These are phyloP conservation scores for Papilio protenor DNA, from an alignment of 2,888 invertebrate species.

Conservation along the genomic window DNA sequence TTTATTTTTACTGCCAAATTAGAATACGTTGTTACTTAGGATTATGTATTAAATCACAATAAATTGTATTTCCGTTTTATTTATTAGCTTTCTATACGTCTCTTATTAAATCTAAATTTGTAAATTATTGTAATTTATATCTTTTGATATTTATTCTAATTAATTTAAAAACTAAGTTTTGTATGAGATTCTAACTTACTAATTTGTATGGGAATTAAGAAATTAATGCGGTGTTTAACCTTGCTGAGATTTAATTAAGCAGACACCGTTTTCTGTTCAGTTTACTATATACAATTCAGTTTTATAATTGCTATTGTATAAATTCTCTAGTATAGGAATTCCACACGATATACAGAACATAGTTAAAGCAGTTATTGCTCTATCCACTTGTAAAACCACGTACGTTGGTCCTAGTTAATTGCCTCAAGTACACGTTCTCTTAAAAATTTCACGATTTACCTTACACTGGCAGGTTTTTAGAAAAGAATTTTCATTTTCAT, in stretches of 20 bases:
- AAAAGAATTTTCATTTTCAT: constrained; percentile 36
- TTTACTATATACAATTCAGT: neutral
- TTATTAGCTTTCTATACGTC: neutral
- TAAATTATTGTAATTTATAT: neutral
- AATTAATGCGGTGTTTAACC: neutral
- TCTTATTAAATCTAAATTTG: neutral
- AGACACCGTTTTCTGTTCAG: neutral
- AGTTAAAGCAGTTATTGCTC: neutral
- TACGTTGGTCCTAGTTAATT: neutral
- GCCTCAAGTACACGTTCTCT: neutral
- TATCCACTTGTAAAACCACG: neutral
- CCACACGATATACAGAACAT: neutral
- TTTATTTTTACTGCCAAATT: constrained; percentile 35
- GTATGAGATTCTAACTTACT: neutral
- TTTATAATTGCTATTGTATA: neutral
- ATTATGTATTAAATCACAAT: constrained; percentile 34
- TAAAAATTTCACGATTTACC: constrained; percentile 12
- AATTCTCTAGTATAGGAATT: neutral
- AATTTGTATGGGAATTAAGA: neutral
- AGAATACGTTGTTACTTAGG: neutral
- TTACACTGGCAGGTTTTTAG: neutral
- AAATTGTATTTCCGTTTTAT: neutral
- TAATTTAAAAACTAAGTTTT: neutral
- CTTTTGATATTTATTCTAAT: neutral
- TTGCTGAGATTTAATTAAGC: neutral